Conservation (phyloP, 2,797 vertebrate species). For the Vultur gryphus region DNA sequence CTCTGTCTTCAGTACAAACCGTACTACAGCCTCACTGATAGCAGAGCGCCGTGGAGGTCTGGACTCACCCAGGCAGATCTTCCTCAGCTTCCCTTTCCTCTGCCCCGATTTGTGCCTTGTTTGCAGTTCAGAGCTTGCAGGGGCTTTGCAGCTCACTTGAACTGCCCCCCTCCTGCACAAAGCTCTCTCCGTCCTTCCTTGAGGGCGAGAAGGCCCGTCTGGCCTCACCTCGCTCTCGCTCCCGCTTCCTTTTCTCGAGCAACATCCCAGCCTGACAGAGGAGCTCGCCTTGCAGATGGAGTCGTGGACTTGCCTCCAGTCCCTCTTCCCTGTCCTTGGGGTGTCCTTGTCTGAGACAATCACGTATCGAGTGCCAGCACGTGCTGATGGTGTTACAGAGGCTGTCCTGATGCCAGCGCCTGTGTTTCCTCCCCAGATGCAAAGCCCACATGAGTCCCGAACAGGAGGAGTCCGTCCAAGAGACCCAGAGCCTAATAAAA, state of each 20-base stretch:
- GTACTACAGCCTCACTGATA: background rate
- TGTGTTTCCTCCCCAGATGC: conserved; percentile 69
- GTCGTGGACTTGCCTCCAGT: background rate
- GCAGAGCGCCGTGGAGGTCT: background rate
- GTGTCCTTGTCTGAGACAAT: background rate
- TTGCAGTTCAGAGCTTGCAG: background rate
- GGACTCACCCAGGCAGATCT: background rate
- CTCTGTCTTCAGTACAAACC: background rate
- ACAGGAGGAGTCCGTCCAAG: conserved; percentile 62
- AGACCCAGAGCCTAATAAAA: conserved; percentile 83
- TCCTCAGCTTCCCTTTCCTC: background rate
- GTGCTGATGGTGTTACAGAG: background rate
- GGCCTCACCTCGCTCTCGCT: background rate
- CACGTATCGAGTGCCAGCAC: background rate
- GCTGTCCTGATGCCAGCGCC: background rate
- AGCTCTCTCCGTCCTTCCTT: background rate
- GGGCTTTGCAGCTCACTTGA: background rate
- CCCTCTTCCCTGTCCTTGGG: background rate
- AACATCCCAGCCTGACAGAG: background rate
- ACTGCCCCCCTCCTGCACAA: background rate
- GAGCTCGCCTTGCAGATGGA: background rate
- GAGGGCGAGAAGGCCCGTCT: background rate
- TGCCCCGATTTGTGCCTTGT: background rate
- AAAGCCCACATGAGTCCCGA: conserved; percentile 66
- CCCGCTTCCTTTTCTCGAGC: background rate